Conservation (phyloP, 2,797 vertebrate genomes). For the Aselliscus stoliczkanus region DNA sequence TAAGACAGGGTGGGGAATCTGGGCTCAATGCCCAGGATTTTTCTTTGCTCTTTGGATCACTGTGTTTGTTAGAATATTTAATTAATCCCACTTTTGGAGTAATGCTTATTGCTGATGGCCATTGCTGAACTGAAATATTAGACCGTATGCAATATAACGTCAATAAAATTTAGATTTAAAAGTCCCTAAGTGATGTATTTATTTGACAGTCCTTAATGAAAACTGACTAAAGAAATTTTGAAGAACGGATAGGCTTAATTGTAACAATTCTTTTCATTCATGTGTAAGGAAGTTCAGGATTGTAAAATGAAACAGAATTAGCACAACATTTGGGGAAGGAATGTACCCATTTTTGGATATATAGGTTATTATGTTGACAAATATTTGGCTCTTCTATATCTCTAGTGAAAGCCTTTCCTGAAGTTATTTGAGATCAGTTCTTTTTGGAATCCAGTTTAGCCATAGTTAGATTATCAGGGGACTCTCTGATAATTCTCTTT, state of each 20-base stretch:
- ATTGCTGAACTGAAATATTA: constrained; percentile 52
- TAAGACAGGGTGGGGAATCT: constrained; percentile 66
- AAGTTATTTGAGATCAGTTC: constrained; percentile 19
- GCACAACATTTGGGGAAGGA: not conserved
- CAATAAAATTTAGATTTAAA: constrained; percentile 71
- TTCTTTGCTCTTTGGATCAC: constrained; percentile 64
- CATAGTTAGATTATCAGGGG: constrained; percentile 4
- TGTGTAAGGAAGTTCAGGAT: constrained; percentile 12
- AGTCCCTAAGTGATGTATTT: constrained; percentile 60
- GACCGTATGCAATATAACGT: constrained; percentile 62
- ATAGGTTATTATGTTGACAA: not conserved
- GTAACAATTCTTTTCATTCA: constrained; percentile 36
- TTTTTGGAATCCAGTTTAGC: constrained; percentile 8
- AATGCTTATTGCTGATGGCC: constrained; percentile 51
- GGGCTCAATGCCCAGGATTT: constrained; percentile 64
- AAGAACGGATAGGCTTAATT: constrained; percentile 38
- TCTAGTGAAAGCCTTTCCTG: not conserved
- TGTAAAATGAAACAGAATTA: constrained; percentile 47
- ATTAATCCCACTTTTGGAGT: constrained; percentile 53
- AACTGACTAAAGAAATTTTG: constrained; percentile 58
- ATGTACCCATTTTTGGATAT: not conserved
- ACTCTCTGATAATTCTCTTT: constrained; percentile 53
- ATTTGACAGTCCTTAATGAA: constrained; percentile 65
- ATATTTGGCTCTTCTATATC: not conserved
- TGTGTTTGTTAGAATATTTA: constrained; percentile 62